Base-by-base conservation (phyloP, 2,113 vertebrate species). In the Poeciliopsis prolifica region DNA sequence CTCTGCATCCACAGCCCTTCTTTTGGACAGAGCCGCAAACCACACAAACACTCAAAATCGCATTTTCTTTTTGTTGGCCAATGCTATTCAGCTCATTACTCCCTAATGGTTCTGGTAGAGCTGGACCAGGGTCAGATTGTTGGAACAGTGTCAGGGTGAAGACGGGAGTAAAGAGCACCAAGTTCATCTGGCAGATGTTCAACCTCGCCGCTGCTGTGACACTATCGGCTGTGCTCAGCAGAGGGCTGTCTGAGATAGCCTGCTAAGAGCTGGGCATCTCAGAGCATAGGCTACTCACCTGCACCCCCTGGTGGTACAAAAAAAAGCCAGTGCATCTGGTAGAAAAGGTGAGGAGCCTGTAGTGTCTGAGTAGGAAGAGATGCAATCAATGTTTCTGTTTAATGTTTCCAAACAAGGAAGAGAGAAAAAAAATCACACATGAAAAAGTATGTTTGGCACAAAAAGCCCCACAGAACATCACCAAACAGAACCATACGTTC, bases 111-210 rank as follows among this genome's bases (percentile, higher is more conserved):
- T 85, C 81, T 83, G 80, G 86, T 77, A 69, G 86, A 71, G 86
- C 62, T 80, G 87, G 62, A 74, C 75, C 78, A 75, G 88, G 89
- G 87, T 91, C 84, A 77, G 78, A 73, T 75, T 54, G 65, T 82
- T 88, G 82, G 88, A 90, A 80, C 70, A 2, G 80, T 4, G 5
- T 78, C 17, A 68, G 78, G 88, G 85, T 90, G 70, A 90, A 64
- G 65, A 33, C 33, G 72, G 66, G 89, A 86, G 76, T 72, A 87
- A 89, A 88, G 87, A 88, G 84, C 87, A 89, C 89, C 82, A 80
- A 86, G 92, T 90, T 90, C 77, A 85, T 84, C 82, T 87, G 83
- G 88, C 87, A 79, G 64, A 66, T 68, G 61, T 70, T 77, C 76
- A 62, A 70, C 81, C 87, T 74, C 58, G 19, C 63, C 86, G 75